Evolutionary conservation across 2,113 vertebrate species (phyloP).

Genomic region (Columba livia): DNA sequence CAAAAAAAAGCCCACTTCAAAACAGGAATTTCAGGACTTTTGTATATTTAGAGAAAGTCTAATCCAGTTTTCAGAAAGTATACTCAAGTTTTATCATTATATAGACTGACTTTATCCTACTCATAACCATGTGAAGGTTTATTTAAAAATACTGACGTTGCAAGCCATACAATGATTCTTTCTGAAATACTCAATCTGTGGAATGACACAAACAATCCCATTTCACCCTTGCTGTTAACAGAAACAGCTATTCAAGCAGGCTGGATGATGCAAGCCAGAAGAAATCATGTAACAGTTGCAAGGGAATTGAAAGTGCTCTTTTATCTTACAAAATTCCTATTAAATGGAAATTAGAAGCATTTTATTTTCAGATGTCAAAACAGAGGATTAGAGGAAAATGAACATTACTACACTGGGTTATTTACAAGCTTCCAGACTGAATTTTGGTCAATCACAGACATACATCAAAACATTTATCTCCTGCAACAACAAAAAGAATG

Average conservation of each 20-base stretch:
- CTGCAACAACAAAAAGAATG: background rate
- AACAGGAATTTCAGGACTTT: constrained; percentile 49
- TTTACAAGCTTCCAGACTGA: constrained; percentile 36
- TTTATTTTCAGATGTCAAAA: constrained; percentile 57
- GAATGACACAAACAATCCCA: constrained; percentile 27
- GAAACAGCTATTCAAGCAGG: background rate
- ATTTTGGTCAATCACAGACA: constrained; percentile 2
- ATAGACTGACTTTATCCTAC: constrained; percentile 21
- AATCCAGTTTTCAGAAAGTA: constrained; percentile 33
- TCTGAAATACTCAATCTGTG: constrained; percentile 34
- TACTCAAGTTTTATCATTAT: constrained; percentile 56
- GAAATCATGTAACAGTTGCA: constrained; percentile 25
- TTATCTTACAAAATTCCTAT: constrained; percentile 17
- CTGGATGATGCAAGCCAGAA: constrained; percentile 28
- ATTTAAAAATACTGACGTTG: constrained; percentile 46
- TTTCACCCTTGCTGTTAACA: background rate
- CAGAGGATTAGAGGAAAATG: constrained; percentile 30
- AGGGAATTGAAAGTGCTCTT: background rate
- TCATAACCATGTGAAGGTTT: constrained; percentile 32
- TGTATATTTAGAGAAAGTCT: constrained; percentile 47
- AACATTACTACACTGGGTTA: background rate
- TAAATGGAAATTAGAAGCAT: constrained; percentile 21
- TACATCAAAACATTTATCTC: background rate
- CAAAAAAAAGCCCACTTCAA: background rate
- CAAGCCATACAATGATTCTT: constrained; percentile 34